phyloP scores from a whole-genome alignment of 2,888 invertebrate genomes.

The Erannis defoliaria region DNA sequence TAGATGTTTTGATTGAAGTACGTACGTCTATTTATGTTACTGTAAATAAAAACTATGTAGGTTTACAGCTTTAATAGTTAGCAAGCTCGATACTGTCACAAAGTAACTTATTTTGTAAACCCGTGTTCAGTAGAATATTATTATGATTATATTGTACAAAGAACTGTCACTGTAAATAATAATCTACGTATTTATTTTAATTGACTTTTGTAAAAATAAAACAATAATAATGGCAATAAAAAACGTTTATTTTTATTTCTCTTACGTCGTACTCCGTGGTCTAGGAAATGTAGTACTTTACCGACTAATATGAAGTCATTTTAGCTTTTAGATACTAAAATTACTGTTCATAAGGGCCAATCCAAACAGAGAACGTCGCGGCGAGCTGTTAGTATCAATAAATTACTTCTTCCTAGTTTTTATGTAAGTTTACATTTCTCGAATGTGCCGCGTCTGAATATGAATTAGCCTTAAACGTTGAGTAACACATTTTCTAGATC shows the following conservation, averaged over 20 bases:
- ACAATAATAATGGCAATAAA: slow-evolving; percentile 77
- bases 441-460: too few species aligned
- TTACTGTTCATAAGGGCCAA: not conserved
- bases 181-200: slow-evolving; percentile 75
- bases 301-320: not conserved
- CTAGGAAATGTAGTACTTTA: slow-evolving; percentile 45
- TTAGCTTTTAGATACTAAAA: not conserved
- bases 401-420: not conserved
- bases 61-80: slow-evolving; percentile 74
- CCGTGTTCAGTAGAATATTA: slow-evolving; percentile 71
- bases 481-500: slow-evolving; percentile 25
- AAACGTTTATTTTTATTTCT: slow-evolving; percentile 76
- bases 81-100: slow-evolving; percentile 53
- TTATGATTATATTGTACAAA: slow-evolving; percentile 45
- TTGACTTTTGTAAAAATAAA: slow-evolving; percentile 71
- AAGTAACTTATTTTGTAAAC: slow-evolving; percentile 52
- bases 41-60: slow-evolving; percentile 62
- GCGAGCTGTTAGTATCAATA: too few species aligned
- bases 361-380: not conserved
- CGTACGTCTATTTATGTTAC: slow-evolving; percentile 25
- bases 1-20: not conserved
- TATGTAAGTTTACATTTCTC: not conserved
- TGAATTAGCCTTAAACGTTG: not conserved
- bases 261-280: slow-evolving; percentile 48
- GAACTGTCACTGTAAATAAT: slow-evolving; percentile 53